phyloP scores from a whole-genome alignment of 30 jellyfish, hydroid and myxozoan genomes.

The Turritopsis rubra region DNA sequence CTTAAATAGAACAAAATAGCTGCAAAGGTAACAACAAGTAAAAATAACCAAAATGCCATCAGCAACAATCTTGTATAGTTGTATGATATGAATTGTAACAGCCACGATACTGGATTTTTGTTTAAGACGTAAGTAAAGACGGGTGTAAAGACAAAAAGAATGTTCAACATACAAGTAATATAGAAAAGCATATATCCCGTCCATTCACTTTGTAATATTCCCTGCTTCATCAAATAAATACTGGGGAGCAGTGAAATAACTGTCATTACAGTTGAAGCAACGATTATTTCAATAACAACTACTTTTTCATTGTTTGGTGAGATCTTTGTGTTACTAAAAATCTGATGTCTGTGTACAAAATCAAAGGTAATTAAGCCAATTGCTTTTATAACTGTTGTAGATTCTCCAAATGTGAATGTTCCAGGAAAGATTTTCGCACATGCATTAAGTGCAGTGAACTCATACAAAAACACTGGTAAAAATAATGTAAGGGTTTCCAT shows the following conservation, averaged over 20 bases:
- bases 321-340: background rate
- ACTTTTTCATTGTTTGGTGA: background rate
- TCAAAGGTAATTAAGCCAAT: background rate
- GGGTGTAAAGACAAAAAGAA: background rate
- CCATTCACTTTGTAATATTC: background rate
- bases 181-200: background rate
- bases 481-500: background rate
- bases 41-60: constrained; percentile 36
- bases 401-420: constrained; percentile 5
- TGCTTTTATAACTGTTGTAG: background rate
- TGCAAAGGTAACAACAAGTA: constrained; percentile 30
- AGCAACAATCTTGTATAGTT: background rate
- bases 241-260: background rate
- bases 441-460: background rate
- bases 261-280: background rate
- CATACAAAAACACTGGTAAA: background rate
- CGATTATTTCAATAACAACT: background rate
- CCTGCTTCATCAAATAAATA: background rate
- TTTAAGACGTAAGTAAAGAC: background rate
- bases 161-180: background rate
- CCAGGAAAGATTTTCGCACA: background rate
- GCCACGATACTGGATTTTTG: background rate
- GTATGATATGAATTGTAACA: background rate
- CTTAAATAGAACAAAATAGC: constrained; percentile 51
- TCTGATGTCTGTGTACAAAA: background rate